These are phyloP conservation scores for Lepidurus apus DNA, from an alignment of 1,140 invertebrate species.

Conservation along the genomic window DNA sequence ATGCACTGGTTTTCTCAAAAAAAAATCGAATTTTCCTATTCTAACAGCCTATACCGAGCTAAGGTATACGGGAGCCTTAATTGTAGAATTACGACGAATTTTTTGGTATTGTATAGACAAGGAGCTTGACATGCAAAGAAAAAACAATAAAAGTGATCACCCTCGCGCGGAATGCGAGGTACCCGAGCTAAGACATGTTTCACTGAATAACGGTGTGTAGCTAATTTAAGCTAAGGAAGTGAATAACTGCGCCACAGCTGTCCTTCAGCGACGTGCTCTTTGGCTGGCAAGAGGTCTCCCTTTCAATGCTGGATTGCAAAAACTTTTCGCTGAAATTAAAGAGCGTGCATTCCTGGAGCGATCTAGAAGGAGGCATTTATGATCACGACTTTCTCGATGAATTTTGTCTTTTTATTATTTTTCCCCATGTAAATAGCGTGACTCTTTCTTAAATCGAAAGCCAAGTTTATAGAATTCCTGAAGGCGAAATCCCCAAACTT, in stretches of 20 bases:
- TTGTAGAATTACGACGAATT: too few species aligned
- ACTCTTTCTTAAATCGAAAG: neutral
- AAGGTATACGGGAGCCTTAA: too few species aligned
- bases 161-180: too few species aligned
- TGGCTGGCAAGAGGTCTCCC: neutral
- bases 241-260: neutral
- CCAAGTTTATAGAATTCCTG: neutral
- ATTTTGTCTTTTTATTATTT: neutral
- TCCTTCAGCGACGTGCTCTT: neutral
- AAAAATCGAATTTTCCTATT: too few species aligned
- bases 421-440: neutral
- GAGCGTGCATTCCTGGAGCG: neutral
- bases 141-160: too few species aligned
- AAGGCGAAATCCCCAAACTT: neutral
- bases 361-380: too few species aligned
- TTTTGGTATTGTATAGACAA: too few species aligned
- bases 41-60: too few species aligned
- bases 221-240: neutral
- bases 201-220: neutral
- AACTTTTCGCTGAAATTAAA: neutral
- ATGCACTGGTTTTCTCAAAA: too few species aligned
- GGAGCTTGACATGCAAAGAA: too few species aligned
- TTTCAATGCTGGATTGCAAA: neutral
- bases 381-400: too few species aligned
- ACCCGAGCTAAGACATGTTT: too few species aligned